Percentiles rank a stretch among this genome's conserved stretches.
Conservation (phyloP, 1,140 invertebrate genomes). For the Cheumatopsyche charites region DNA sequence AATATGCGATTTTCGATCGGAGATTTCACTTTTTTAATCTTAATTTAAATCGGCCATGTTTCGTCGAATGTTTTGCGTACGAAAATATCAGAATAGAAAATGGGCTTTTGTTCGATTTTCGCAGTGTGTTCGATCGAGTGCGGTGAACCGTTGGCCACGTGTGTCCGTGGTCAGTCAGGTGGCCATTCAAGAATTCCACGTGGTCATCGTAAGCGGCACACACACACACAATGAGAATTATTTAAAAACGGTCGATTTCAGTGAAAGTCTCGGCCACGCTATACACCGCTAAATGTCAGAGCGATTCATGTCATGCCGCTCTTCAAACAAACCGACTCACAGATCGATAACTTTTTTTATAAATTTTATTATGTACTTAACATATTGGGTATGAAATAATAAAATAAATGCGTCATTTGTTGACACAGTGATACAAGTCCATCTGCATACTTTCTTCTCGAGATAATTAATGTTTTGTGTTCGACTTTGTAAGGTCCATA, state of each 20-base stretch:
- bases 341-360: not conserved
- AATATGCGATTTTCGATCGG: too few species aligned
- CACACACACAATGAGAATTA: conserved; percentile 15
- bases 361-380: too few species aligned
- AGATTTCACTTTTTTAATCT: too few species aligned
- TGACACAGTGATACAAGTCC: too few species aligned
- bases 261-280: conserved; percentile 38
- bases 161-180: conserved; percentile 17
- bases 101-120: not conserved
- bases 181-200: conserved; percentile 29
- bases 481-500: too few species aligned
- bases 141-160: not conserved
- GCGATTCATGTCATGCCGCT: conserved; percentile 37
- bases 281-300: conserved; percentile 36
- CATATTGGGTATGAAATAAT: too few species aligned
- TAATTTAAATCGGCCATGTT: too few species aligned
- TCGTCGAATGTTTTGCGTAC: not conserved
- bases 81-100: not conserved
- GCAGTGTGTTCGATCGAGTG: not conserved
- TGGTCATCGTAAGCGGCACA: conserved; percentile 20
- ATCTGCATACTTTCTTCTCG: too few species aligned
- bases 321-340: conserved; percentile 25
- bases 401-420: too few species aligned
- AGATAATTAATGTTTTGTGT: too few species aligned
- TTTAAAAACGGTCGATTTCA: conserved; percentile 38